Evolutionary conservation across 2,113 vertebrate genomes (phyloP).

Genomic region (Cyprinodon brontotheroides): DNA sequence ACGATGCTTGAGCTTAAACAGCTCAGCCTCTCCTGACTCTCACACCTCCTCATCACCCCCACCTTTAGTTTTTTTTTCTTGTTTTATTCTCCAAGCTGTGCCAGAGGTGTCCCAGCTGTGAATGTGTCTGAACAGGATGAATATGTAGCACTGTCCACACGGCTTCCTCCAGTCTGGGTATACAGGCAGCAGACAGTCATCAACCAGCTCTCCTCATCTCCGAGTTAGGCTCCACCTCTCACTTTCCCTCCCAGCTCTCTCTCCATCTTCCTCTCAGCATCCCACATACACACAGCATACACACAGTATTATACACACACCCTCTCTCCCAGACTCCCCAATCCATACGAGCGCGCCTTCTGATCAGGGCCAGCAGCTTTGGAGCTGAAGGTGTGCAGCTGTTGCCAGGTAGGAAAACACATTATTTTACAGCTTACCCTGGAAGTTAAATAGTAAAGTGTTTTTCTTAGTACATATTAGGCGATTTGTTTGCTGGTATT

Average conservation of each 20-base stretch:
- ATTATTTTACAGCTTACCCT: slow-evolving; percentile 16
- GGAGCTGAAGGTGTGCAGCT: slow-evolving; percentile 67
- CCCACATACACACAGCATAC: slow-evolving; percentile 11
- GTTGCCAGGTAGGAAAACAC: slow-evolving; percentile 66
- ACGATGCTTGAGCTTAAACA: slow-evolving; percentile 79
- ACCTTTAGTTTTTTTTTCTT: neutral
- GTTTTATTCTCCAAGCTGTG: slow-evolving; percentile 22
- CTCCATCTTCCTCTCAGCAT: slow-evolving; percentile 30
- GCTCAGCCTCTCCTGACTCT: slow-evolving; percentile 70
- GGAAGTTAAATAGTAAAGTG: slow-evolving; percentile 49
- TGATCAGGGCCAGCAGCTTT: slow-evolving; percentile 55
- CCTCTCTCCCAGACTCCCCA: slow-evolving; percentile 41
- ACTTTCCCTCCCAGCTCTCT: slow-evolving; percentile 42
- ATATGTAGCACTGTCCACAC: slow-evolving; percentile 67
- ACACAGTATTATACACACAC: slow-evolving; percentile 17
- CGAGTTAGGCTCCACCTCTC: slow-evolving; percentile 60
- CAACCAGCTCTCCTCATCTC: slow-evolving; percentile 59
- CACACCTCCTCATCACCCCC: slow-evolving; percentile 11
- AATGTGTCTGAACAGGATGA: slow-evolving; percentile 50
- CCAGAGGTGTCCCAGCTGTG: slow-evolving; percentile 23
- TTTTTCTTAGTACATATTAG: slow-evolving; percentile 10
- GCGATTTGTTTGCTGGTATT: slow-evolving; percentile 32
- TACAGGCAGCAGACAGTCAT: slow-evolving; percentile 62
- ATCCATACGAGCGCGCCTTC: slow-evolving; percentile 64
- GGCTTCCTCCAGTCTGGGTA: slow-evolving; percentile 71